Percentiles rank a stretch among this genome's conserved stretches.
phyloP scores from a whole-genome alignment of 2,888 invertebrate genomes.

The Beris morrisii region DNA sequence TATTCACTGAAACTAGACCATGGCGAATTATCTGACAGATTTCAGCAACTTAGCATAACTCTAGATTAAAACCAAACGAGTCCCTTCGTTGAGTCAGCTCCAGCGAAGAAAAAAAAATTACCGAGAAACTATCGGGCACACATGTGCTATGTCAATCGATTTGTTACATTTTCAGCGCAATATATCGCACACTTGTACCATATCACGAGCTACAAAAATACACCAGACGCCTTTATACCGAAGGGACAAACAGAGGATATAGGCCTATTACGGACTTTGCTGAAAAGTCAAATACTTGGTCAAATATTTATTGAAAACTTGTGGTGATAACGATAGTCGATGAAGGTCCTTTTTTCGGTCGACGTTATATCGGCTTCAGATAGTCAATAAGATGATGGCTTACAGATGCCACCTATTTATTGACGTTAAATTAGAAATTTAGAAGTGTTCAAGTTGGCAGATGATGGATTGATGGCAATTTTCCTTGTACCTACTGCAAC shows the following conservation, averaged over 20 bases:
- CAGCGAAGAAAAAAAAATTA: not conserved
- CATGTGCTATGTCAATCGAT: constrained; percentile 1
- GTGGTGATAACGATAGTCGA: not conserved
- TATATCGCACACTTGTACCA: too few species aligned
- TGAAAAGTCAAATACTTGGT: constrained; percentile 15
- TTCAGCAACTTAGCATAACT: too few species aligned
- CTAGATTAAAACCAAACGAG: too few species aligned
- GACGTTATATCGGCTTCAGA: not conserved
- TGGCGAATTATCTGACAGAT: too few species aligned
- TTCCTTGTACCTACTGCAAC: not conserved
- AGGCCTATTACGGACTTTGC: too few species aligned
- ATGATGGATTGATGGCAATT: constrained; percentile 15
- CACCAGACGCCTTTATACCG: not conserved
- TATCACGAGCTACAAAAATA: too few species aligned
- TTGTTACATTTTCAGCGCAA: not conserved
- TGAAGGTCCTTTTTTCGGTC: not conserved
- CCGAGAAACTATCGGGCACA: not conserved
- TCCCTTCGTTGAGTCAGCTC: too few species aligned
- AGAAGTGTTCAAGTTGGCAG: constrained; percentile 15
- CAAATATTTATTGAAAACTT: constrained; percentile 20
- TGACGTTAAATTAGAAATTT: constrained; percentile 16
- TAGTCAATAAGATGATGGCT: constrained; percentile 11
- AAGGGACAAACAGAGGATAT: not conserved
- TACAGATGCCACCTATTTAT: constrained; percentile 15
- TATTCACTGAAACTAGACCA: too few species aligned